Conservation (phyloP, 2,113 vertebrate genomes). For the Bos taurus region ARS-UCD2.0 NC_037357.1:68451001-68451500, state of each 20-base stretch:
- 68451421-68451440: background rate
- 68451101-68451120: background rate
- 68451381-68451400: background rate
- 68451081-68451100: background rate
- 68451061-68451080: background rate
- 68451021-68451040: background rate
- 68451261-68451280: background rate
- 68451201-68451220: background rate
- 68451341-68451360: background rate
- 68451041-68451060: background rate
- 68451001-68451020: background rate
- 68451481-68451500: background rate
- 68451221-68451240: background rate
- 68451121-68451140: background rate
- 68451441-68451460: background rate
- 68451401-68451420: background rate
- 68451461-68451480: background rate
- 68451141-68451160: background rate
- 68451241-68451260: background rate
- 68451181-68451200: background rate
- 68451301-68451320: background rate
- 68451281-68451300: background rate
- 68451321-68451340: background rate
- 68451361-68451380: background rate
- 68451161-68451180: constrained; percentile 52